Evolutionary conservation across 2,113 vertebrate genomes (phyloP), one percentile per base, ranked within the genome.

Genomic region (Miniopterus natalensis): DNA sequence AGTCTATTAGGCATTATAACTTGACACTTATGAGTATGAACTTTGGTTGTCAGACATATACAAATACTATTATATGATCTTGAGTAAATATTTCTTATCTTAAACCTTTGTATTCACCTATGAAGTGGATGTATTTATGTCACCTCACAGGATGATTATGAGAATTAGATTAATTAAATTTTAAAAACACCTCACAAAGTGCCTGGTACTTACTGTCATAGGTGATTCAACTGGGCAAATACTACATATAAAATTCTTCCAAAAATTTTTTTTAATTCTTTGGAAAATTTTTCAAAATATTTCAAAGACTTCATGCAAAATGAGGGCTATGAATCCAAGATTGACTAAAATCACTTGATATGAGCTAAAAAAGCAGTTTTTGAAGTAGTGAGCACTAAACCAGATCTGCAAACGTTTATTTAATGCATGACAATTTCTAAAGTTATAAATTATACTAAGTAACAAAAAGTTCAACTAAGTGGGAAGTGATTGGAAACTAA

Each of bases 131-230:
- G n/a, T 29, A 92, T 66, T 77, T 66, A 27, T 65, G 6, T 61
- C n/a, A 90, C 42, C 8, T 74, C 70, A 29, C 8, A 78, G n/a
- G 29, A 87, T 93, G 29, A 73, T 31, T 51, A 40, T 29, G 57
- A 18, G 18, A 83, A 92, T 49, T 66, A 57, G 84, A 45, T 68
- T 55, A 89, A 66, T 83, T 90, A 88, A 17, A 68, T 13, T 91
- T 79, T 63, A 23, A 27, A 81, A 95, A 77, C 21, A 77, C 15
- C 51, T 92, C 31, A 53, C 53, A 74, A 94, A 57, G 17, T 84
- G 1, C 12, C 59, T 83, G 3, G 8, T 36, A 59, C 14, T 71
- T 84, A 8, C 7, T 78, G 2, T 66, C 40, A 59, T 59, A 88
- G 83, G 27, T 90, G 17, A 70, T 23, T 90, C 15, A 81, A 78